Evolutionary conservation across 2,888 invertebrate genomes (phyloP).

Genomic region (Allygus modestus): DNA sequence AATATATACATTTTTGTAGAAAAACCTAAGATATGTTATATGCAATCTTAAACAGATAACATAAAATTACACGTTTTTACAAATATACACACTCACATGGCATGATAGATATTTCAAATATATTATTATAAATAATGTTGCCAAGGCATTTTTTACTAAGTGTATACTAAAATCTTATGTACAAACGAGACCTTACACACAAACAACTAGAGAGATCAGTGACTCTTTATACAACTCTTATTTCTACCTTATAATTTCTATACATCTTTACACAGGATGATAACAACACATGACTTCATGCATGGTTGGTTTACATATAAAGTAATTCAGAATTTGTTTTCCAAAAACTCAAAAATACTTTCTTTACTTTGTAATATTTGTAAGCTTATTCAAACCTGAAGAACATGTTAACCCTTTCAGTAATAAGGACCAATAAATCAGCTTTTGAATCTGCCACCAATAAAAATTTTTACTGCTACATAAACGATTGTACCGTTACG

Average conservation of each 20-base stretch:
- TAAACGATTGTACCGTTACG: no score
- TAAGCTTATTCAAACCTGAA: no score
- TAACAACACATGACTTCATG: not conserved
- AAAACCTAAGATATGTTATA: constrained; percentile 2
- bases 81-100: constrained; percentile 17
- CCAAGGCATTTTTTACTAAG: constrained; percentile 39
- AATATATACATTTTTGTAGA: constrained; percentile 43
- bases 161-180: constrained; percentile 39
- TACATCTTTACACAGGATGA: constrained; percentile 15
- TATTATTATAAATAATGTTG: constrained; percentile 46
- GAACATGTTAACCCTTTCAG: no score
- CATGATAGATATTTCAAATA: constrained; percentile 17
- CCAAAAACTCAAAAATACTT: no score
- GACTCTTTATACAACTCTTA: constrained; percentile 25
- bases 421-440: no score
- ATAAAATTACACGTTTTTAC: constrained; percentile 10
- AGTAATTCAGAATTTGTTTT: not conserved
- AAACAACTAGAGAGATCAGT: constrained; percentile 44
- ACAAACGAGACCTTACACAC: constrained; percentile 28
- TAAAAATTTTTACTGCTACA: no score
- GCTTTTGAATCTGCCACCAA: no score
- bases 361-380: no score
- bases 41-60: not conserved
- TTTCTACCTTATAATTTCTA: constrained; percentile 1
- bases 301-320: not conserved